Base-by-base conservation (phyloP, 2,797 vertebrate genomes). In the Chlorospingus flavigularis region DNA sequence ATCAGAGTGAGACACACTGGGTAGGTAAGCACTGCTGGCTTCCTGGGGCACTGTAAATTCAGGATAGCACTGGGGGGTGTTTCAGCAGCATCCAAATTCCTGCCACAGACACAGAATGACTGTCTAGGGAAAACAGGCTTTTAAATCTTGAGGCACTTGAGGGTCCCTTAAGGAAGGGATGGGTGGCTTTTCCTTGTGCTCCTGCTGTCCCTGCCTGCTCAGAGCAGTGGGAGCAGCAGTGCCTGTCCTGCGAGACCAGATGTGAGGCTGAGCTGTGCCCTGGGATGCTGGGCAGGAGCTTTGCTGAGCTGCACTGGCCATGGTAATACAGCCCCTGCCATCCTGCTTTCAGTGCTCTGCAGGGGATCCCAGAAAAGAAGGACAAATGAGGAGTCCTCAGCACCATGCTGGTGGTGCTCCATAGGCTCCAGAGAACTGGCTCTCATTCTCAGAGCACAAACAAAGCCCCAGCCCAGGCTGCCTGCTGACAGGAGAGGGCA, bases 211-310 rank as follows among this genome's bases (percentile, higher is more conserved):
- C 42, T 66, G 72, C 40, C 23, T 57, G 72, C 57, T 62, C 2
- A 8, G 16, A 84, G 60, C 55, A 45, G 10, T 4, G 3, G n/a
- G 24, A 62, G 47, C 68, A 31, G 40, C 1, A 13, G 28, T 35
- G 39, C 10, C 25, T 62, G 65, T 54, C 16, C 43, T 67, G 45
- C 31, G 1, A 6, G 23, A 40, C 5, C 51, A 54, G 23, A 39
- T 1, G 1, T 1, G 2, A 62, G 61, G 45, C 18, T 60, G 33
- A 61, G 43, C 51, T 1, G 1, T 16, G 20, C 18, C 3, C 18
- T 23, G 45, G 40, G 37, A 30, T 0, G 2, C 10, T 1, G 51
- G 24, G 39, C 24, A 71, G 17, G 26, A 50, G 35, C 9, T 18
- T 39, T 66, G 28, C 80, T 57, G 72, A 88, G 76, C 51, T 61